phyloP scores from a whole-genome alignment of 2,888 invertebrate species.

The Eupeodes luniger region DNA sequence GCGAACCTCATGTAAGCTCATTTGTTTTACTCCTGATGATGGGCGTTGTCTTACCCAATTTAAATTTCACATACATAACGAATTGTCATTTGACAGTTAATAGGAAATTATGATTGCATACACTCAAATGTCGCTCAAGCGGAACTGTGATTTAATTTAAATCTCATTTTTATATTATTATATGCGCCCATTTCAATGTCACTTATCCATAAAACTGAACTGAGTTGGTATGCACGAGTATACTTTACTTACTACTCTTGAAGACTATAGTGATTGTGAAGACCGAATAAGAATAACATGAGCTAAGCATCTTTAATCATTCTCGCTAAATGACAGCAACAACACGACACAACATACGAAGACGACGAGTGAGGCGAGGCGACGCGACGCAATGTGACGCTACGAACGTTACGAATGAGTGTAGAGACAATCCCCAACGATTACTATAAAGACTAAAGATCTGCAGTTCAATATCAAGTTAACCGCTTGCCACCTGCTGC shows the following conservation, averaged over 20 bases:
- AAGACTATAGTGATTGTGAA: neutral
- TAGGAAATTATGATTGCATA: conserved; percentile 59
- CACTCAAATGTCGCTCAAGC: conserved; percentile 46
- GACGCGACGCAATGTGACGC: no score
- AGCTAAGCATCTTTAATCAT: conserved; percentile 25
- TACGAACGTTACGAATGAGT: no score
- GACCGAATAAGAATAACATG: neutral
- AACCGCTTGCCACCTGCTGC: conserved; percentile 70
- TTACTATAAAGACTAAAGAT: conserved; percentile 25
- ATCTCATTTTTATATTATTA: conserved; percentile 37
- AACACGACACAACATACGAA: conserved; percentile 1
- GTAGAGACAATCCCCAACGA: conserved; percentile 10
- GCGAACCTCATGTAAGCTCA: neutral
- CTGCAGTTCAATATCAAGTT: conserved; percentile 32
- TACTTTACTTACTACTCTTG: neutral
- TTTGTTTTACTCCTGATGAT: conserved; percentile 30
- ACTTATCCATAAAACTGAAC: conserved; percentile 16
- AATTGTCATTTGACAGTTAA: conserved; percentile 54
- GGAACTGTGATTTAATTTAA: conserved; percentile 62
- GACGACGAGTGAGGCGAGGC: no score
- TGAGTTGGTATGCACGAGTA: neutral
- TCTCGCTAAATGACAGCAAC: conserved; percentile 32
- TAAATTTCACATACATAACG: neutral
- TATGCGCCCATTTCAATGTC: conserved; percentile 30
- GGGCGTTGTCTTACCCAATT: conserved; percentile 47